Conservation (phyloP, 2,797 vertebrate species). For the Coregonus suidteri region DNA sequence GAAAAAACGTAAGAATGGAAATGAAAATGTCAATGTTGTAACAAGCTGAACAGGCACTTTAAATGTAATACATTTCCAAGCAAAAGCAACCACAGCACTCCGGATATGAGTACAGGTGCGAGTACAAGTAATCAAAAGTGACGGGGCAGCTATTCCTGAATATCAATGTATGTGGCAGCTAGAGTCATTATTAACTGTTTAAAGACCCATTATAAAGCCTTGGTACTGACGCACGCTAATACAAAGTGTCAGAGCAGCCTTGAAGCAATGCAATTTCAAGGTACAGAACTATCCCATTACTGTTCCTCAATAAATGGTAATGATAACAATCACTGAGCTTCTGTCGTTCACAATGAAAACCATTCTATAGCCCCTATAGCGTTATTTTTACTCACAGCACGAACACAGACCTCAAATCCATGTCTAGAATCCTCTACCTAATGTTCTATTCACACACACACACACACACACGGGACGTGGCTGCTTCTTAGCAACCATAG, state of each 20-base stretch:
- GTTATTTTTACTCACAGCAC: constrained; percentile 24
- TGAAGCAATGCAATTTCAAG: neutral
- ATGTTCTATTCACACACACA: constrained; percentile 31
- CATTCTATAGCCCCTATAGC: constrained; percentile 27
- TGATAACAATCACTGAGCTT: constrained; percentile 20
- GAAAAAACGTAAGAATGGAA: neutral
- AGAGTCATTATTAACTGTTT: neutral
- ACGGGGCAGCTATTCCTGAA: neutral
- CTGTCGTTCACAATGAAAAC: constrained; percentile 13
- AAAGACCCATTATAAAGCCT: neutral
- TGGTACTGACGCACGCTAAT: neutral
- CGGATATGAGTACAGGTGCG: neutral
- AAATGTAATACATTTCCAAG: too few relatives aligned
- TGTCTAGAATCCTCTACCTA: constrained; percentile 42
- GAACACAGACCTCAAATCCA: constrained; percentile 19
- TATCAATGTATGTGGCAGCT: neutral
- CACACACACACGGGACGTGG: constrained; percentile 22
- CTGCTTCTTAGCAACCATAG: constrained; percentile 43
- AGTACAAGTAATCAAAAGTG: neutral
- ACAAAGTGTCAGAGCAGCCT: neutral
- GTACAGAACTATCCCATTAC: neutral
- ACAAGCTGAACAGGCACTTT: neutral
- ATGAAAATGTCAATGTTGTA: neutral
- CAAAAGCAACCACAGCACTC: too few relatives aligned
- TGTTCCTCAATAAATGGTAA: neutral